Base-by-base conservation (phyloP, 2,113 vertebrate species). In the Eclectus roratus region DNA sequence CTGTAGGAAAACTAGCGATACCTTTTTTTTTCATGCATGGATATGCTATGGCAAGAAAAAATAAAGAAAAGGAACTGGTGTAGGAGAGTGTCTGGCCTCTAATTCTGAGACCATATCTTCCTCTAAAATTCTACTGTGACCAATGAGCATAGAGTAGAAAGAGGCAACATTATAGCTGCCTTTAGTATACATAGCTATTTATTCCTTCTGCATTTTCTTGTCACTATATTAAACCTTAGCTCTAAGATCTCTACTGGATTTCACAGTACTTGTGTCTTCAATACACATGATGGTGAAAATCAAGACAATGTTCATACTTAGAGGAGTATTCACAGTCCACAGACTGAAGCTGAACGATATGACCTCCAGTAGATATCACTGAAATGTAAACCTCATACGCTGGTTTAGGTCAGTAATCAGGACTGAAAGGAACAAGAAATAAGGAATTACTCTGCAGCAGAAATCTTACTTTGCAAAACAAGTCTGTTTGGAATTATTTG, bases 291-390 rank as follows among this genome's bases (percentile, higher is more conserved):
- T 29, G 10, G 4, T 27, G 61, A 92, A 91, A 85, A 74, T 37
- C 19, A 64, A 33, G 10, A 16, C 63, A 82, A 31, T 29, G 7
- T 3, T 83, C 5, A 6, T 27, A 77, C 24, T 24, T 35, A 4
- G 2, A 55, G 11, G 3, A 2, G 2, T 43, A 65, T 60, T 47
- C 41, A 80, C 29, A 68, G 43, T 46, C 25, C 1, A 0, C 19
- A 39, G 5, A 13, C 11, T 64, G 53, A 89, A 84, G 19, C 3
- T 74, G 13, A 74, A 28, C 8, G 7, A 8, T 60, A 28, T 13
- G 47, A 69, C 3, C 4, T 39, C 11, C 44, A 39, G 28, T 3
- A 58, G 17, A 21, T 21, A 82, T 6, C 11, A 33, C 16, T 39
- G 31, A 91, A 76, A 63, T 58, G 11, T 27, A 55, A 81, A 80